A percentile compares a stretch with the other conserved stretches of the same genome.
Evolutionary conservation across 1,140 invertebrate genomes (phyloP).

Genomic region (Drosophila equinoxialis): DNA sequence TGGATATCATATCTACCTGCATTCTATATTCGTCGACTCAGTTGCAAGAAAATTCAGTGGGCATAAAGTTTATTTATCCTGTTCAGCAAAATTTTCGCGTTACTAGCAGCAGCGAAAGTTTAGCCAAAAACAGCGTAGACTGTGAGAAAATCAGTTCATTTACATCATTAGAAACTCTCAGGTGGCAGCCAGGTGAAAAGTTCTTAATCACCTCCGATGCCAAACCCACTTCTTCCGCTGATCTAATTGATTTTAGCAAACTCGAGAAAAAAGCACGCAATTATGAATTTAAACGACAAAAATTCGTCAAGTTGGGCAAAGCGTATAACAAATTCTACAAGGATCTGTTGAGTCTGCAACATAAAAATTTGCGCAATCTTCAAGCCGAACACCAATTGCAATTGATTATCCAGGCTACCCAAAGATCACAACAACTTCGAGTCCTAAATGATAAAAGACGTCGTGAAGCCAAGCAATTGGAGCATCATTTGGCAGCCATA

Average conservation of each 20-base stretch:
- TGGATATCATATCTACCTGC: not conserved
- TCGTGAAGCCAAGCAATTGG: slow-evolving; percentile 4
- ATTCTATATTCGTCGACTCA: not conserved
- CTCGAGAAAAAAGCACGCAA: slow-evolving; percentile 10
- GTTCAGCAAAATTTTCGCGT: not conserved
- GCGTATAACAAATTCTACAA: slow-evolving; percentile 52
- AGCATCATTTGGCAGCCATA: slow-evolving; percentile 21
- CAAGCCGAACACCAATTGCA: not conserved
- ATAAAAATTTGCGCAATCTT: slow-evolving; percentile 33
- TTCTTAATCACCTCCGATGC: not conserved
- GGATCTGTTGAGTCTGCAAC: slow-evolving; percentile 48
- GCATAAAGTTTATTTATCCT: not conserved
- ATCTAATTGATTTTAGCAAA: slow-evolving; percentile 21
- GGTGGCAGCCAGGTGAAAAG: slow-evolving; percentile 31
- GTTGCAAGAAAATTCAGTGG: not conserved
- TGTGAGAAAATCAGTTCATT: slow-evolving; percentile 32
- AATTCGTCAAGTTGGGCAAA: slow-evolving; percentile 37
- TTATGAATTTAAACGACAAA: slow-evolving; percentile 36
- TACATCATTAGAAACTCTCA: slow-evolving; percentile 35
- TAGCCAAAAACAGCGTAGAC: slow-evolving; percentile 38
- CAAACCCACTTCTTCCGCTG: not conserved
- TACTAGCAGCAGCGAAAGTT: not conserved
- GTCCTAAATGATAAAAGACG: slow-evolving; percentile 11
- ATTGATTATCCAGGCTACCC: not conserved
- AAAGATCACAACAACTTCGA: slow-evolving; percentile 20